Conservation (phyloP, 2,113 vertebrate genomes). For the Triplophysa rosa region DNA sequence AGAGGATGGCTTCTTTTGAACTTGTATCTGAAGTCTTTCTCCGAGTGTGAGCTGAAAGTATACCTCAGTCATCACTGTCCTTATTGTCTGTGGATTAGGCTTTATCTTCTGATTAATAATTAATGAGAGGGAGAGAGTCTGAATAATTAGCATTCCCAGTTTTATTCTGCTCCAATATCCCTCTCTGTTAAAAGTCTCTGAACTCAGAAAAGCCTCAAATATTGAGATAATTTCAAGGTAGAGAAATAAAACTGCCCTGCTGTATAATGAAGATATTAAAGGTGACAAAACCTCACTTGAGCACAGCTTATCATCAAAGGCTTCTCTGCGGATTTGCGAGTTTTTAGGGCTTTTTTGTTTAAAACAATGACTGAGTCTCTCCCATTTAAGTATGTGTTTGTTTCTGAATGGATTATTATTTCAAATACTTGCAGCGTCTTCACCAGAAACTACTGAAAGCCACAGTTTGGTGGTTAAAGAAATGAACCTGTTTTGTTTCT, state of each 20-base stretch:
- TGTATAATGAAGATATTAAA: conserved; percentile 56
- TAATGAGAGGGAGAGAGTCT: conserved; percentile 57
- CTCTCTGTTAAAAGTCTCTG: conserved; percentile 35
- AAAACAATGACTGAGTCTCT: conserved; percentile 54
- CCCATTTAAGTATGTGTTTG: conserved; percentile 55
- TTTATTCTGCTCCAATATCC: conserved; percentile 44
- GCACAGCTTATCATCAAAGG: conserved; percentile 61
- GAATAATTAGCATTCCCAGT: conserved; percentile 51
- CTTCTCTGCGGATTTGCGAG: conserved; percentile 55
- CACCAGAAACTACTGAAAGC: conserved; percentile 6
- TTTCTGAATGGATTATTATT: conserved; percentile 59
- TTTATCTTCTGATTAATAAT: conserved; percentile 58
- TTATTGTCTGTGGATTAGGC: conserved; percentile 54
- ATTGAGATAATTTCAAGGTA: conserved; percentile 57
- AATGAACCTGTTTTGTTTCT: conserved; percentile 29
- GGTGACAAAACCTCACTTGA: conserved; percentile 58
- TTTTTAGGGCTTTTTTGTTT: conserved; percentile 52
- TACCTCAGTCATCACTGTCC: conserved; percentile 19
- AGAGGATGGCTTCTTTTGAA: conserved; percentile 12
- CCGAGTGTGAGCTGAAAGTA: neutral
- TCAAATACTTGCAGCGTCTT: conserved; percentile 52
- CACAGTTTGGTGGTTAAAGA: conserved; percentile 43
- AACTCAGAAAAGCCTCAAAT: conserved; percentile 47
- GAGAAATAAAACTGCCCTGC: conserved; percentile 50
- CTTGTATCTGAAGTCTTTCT: conserved; percentile 34